Conservation (phyloP, 2,888 invertebrate genomes). For the Drosophila buzzatii region DNA sequence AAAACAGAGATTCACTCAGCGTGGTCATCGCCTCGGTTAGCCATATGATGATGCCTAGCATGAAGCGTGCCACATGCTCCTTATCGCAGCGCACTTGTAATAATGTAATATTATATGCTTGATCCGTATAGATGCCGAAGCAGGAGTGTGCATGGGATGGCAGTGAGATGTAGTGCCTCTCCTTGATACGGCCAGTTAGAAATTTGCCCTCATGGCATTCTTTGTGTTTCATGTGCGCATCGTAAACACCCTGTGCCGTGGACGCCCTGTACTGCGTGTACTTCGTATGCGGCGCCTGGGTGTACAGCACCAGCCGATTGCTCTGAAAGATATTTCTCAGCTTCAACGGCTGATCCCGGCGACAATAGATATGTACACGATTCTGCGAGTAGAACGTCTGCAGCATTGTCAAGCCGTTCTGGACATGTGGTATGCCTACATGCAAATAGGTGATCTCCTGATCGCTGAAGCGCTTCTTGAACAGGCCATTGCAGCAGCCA, state of each 20-base stretch:
- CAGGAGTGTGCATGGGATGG: slow-evolving; percentile 29
- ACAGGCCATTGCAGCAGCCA: not conserved
- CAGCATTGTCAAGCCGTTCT: not conserved
- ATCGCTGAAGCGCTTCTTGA: not conserved
- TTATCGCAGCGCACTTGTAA: slow-evolving; percentile 15
- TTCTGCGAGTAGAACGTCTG: slow-evolving; percentile 27
- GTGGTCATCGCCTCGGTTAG: rapidly evolving
- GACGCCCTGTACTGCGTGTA: slow-evolving; percentile 49
- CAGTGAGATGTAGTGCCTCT: slow-evolving; percentile 30
- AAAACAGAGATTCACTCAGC: not conserved
- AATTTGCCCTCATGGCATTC: slow-evolving; percentile 37
- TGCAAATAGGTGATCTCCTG: slow-evolving; percentile 23
- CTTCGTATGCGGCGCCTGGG: not conserved
- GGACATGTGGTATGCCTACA: not conserved
- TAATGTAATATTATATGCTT: slow-evolving; percentile 40
- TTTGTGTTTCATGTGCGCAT: not conserved
- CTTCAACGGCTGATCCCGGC: not conserved
- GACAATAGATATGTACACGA: slow-evolving; percentile 46
- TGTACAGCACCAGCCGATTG: slow-evolving; percentile 29
- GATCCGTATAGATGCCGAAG: slow-evolving; percentile 60
- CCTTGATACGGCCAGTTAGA: not conserved
- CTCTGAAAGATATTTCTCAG: slow-evolving; percentile 43
- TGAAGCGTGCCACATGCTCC: slow-evolving; percentile 28
- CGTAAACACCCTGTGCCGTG: slow-evolving; percentile 13
- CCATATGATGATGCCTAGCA: slow-evolving; percentile 36